phyloP scores from a whole-genome alignment of 2,113 vertebrate species.

The Sminthopsis crassicaudata region DNA sequence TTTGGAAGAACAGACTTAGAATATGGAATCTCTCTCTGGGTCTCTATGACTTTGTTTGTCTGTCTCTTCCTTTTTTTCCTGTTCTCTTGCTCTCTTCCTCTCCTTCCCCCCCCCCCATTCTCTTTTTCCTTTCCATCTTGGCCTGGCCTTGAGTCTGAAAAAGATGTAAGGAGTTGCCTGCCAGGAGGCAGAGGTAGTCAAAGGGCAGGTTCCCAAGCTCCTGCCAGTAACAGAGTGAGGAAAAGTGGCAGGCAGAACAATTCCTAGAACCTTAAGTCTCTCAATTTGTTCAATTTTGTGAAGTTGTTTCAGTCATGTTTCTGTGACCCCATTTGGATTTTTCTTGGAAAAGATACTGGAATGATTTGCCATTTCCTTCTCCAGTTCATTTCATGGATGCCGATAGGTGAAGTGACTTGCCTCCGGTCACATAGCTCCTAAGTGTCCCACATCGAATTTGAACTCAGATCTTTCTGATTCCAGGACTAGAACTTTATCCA shows the following conservation, averaged over 20 bases:
- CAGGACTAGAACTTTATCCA: no score
- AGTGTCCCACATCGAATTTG: no score
- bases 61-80: accelerated
- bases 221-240: background rate
- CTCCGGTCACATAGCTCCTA: no score
- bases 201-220: background rate
- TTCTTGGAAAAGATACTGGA: no score
- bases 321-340: no score
- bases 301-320: no score
- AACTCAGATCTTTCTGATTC: no score
- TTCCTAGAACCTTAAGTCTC: background rate
- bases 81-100: background rate
- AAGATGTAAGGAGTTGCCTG: background rate
- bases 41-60: no score
- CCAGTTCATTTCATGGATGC: no score
- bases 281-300: background rate
- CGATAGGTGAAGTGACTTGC: no score
- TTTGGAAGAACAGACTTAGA: background rate
- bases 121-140: background rate
- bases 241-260: background rate
- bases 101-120: background rate
- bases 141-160: background rate
- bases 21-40: background rate
- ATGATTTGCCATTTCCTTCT: no score
- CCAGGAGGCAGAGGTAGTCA: background rate